Evolutionary conservation across 2,888 invertebrate genomes (phyloP), one percentile per base, ranked within the genome.

Genomic region (Lucinisca nassula): DNA sequence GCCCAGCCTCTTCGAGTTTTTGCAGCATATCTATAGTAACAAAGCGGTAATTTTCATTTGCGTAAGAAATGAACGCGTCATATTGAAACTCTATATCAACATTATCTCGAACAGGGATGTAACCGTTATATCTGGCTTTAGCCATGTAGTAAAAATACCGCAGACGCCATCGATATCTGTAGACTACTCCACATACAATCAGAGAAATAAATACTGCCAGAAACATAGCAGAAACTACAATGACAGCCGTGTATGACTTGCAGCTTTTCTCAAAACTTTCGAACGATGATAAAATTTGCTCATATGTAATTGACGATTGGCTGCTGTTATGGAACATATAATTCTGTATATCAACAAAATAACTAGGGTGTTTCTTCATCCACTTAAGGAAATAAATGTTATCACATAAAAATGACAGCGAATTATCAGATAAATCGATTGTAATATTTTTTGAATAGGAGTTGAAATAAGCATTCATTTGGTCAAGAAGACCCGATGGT

Each of bases 81-180:
- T 67, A 88, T 35, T 24, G 74, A 58, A 40, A 85, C 10, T 83
- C 35, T 40, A 77, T 74, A 1, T 58, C 37, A 3, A 58, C 61
- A 1, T 58, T 45, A 4, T 79, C 45, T 12, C 84, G 35, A 8
- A 70, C 38, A 1, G 67, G 24, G 24, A 3, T 45, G 80, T 83
- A 86, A 6, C 40, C 40, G 14, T 14, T 40, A 14, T 40, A 14
- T 40, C 81, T 61, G 10, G 67, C 40, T 24, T 81, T 83, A 12
- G 83, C 70, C 82, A 81, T 83, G 32, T 81, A 82, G 37, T 83
- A 77, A 2, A 87, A 32, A 70, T 88, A 92, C 24, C 92, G 35
- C 1, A 92, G 40, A 30, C 90, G 85, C 90, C 90, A 90, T 30
- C 87, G 58, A 45, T 87, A 79, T 24, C 76, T 83, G 67, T 90